Conservation (phyloP, 2,113 vertebrate genomes). For the Synodontis membranacea region DNA sequence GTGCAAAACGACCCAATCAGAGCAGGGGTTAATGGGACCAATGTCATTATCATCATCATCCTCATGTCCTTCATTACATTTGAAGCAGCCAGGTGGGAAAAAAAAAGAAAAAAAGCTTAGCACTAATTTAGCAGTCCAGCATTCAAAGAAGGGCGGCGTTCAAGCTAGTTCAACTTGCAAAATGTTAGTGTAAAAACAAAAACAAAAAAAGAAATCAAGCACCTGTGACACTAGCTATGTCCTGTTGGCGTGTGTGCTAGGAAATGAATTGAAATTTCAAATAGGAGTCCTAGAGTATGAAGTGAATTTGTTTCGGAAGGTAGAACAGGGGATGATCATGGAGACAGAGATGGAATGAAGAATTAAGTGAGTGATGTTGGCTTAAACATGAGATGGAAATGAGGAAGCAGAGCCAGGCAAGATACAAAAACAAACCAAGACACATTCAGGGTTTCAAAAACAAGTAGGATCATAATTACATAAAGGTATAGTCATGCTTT, state of each 20-base stretch:
- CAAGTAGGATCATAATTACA: not conserved
- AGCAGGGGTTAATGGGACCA: slow-evolving; percentile 64
- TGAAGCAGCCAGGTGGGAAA: slow-evolving; percentile 41
- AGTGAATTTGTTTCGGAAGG: not conserved
- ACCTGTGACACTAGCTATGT: slow-evolving; percentile 18
- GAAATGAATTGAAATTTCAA: slow-evolving; percentile 4
- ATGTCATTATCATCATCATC: slow-evolving; percentile 32
- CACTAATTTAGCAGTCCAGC: slow-evolving; percentile 45
- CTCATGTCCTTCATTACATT: slow-evolving; percentile 42
- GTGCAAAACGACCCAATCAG: slow-evolving; percentile 76
- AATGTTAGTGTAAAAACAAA: slow-evolving; percentile 30
- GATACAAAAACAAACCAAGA: not conserved
- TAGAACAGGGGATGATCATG: not conserved
- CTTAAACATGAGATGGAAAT: slow-evolving; percentile 36
- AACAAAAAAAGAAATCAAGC: slow-evolving; percentile 42
- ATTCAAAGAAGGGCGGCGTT: slow-evolving; percentile 39
- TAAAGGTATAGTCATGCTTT: not conserved
- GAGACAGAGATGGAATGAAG: slow-evolving; percentile 20
- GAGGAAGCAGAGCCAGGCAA: slow-evolving; percentile 40
- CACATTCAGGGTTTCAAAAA: not conserved
- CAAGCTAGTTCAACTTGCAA: slow-evolving; percentile 47
- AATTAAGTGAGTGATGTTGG: not conserved
- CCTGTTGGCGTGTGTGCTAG: not conserved
- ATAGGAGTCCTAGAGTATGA: not conserved
- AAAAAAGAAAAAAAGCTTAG: slow-evolving; percentile 41